Percentiles rank a stretch among this genome's conserved stretches.
Evolutionary conservation across 2,888 invertebrate species (phyloP).

Genomic region (Odontomyia ornata): DNA sequence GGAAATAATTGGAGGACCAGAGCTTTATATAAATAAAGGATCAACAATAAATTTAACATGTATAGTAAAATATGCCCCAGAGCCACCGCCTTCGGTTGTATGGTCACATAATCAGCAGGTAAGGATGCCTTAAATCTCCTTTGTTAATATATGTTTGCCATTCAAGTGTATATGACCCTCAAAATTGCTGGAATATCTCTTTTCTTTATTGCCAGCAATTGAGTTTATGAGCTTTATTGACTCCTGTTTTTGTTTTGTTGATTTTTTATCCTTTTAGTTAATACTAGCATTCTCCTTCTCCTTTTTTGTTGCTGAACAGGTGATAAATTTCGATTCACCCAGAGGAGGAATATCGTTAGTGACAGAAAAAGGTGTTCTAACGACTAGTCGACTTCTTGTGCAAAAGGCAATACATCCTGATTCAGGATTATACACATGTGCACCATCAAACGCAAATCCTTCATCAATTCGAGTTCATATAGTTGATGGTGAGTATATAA

Average conservation of each 20-base stretch:
- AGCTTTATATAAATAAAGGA: slow-evolving; percentile 85
- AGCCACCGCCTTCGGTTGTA: slow-evolving; percentile 82
- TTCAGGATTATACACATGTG: slow-evolving; percentile 84
- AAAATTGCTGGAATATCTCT: neutral
- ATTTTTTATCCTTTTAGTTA: slow-evolving; percentile 45
- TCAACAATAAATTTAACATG: slow-evolving; percentile 90
- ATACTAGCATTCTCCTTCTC: no score
- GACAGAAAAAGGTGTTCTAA: slow-evolving; percentile 84
- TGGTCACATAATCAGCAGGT: slow-evolving; percentile 83
- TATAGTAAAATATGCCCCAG: slow-evolving; percentile 82
- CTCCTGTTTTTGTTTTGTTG: slow-evolving; percentile 23
- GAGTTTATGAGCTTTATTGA: neutral
- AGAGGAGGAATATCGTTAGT: slow-evolving; percentile 87
- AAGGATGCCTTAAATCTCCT: neutral
- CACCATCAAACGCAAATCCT: slow-evolving; percentile 83
- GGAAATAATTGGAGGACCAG: slow-evolving; percentile 81
- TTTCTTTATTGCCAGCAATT: neutral
- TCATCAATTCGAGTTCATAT: slow-evolving; percentile 85
- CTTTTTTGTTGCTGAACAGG: slow-evolving; percentile 65
- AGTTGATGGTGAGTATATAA: slow-evolving; percentile 78
- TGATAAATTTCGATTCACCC: slow-evolving; percentile 90
- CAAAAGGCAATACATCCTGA: slow-evolving; percentile 82
- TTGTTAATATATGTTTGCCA: neutral
- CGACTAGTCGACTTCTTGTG: slow-evolving; percentile 83
- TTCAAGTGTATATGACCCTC: neutral